Percentiles rank a stretch among this genome's conserved stretches.
These are phyloP conservation scores for Nibea albiflora DNA, from an alignment of 2,113 vertebrate genomes.

Conservation along the genomic window DNA sequence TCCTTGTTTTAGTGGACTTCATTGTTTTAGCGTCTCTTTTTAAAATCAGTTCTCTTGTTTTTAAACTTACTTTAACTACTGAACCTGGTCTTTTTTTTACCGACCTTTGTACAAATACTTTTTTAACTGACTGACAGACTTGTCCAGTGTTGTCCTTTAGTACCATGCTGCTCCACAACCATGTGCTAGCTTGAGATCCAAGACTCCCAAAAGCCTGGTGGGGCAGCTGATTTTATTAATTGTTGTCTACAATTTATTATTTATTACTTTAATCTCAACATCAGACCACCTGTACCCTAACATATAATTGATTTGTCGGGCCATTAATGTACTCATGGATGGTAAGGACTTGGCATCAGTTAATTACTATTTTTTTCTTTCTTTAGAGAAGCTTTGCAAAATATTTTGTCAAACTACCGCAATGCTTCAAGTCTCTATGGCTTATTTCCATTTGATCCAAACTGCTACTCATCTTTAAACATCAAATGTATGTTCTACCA, in stretches of 20 bases:
- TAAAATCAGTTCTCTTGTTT: too few species aligned
- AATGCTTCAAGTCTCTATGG: conserved; percentile 20
- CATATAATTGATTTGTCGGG: neutral
- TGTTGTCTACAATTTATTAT: neutral
- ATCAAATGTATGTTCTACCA: neutral
- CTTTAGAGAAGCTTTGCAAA: neutral
- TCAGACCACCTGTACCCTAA: neutral
- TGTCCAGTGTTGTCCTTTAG: too few species aligned
- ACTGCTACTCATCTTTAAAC: conserved; percentile 17
- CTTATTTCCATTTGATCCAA: conserved; percentile 25
- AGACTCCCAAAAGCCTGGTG: too few species aligned
- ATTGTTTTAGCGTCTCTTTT: too few species aligned
- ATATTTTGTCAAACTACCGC: neutral
- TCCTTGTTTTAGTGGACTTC: too few species aligned
- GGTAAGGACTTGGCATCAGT: neutral
- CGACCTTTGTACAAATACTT: too few species aligned
- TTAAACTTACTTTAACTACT: too few species aligned
- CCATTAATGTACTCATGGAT: neutral
- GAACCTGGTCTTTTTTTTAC: too few species aligned
- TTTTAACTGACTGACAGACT: too few species aligned
- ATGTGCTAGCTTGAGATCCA: too few species aligned
- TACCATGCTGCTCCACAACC: too few species aligned
- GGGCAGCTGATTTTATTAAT: too few species aligned
- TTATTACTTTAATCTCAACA: neutral
- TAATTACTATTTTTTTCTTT: neutral